These are phyloP conservation scores for Lycia hirtaria DNA, from an alignment of 2,888 invertebrate genomes.

Conservation along the genomic window DNA sequence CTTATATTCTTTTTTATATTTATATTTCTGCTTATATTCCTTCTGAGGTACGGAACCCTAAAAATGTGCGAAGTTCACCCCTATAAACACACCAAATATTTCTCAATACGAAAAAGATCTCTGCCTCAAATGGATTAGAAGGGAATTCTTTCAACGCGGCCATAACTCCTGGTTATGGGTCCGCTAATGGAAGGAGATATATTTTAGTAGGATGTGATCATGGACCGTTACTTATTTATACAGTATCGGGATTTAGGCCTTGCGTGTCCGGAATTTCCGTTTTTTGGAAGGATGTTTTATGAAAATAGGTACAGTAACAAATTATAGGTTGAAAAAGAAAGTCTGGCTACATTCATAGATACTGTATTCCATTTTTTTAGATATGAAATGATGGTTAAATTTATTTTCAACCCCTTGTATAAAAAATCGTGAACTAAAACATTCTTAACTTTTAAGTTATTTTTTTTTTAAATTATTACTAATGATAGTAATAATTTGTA, in stretches of 20 bases:
- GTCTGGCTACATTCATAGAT: neutral
- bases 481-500: too few relatives aligned
- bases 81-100: neutral
- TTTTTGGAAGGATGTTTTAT: neutral
- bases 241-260: neutral
- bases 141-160: constrained; percentile 2
- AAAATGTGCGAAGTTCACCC: too few relatives aligned
- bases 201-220: constrained; percentile 14
- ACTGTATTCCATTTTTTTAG: too few relatives aligned
- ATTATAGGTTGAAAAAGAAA: neutral
- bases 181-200: constrained; percentile 13
- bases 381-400: too few relatives aligned
- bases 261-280: neutral
- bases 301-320: too few relatives aligned
- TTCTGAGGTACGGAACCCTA: too few relatives aligned
- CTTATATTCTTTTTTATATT: too few relatives aligned
- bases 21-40: too few relatives aligned
- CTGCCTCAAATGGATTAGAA: constrained; percentile 14
- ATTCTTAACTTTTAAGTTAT: too few relatives aligned
- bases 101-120: neutral
- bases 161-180: constrained; percentile 10
- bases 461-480: too few relatives aligned
- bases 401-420: too few relatives aligned
- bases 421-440: too few relatives aligned
- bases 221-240: constrained; percentile 8